A percentile compares a stretch with the other conserved stretches of the same genome.
Conservation (phyloP, 2,797 vertebrate species). For the Spheniscus humboldti region DNA sequence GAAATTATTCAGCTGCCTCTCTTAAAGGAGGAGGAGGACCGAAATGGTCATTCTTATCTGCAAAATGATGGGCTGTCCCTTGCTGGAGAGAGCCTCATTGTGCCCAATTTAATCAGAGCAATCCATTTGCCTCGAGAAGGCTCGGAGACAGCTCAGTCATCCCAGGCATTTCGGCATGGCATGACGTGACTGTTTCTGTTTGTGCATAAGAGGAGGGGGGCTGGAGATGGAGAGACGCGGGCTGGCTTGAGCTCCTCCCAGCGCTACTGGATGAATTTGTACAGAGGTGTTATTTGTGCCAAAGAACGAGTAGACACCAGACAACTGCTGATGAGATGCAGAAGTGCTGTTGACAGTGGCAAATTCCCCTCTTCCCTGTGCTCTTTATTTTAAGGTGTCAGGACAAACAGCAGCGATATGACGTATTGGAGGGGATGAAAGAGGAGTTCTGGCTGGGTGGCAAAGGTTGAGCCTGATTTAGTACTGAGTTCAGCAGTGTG, state of each 20-base stretch:
- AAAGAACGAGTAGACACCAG: neutral
- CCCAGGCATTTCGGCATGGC: fast-evolving
- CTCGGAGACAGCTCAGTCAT: neutral
- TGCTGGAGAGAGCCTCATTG: neutral
- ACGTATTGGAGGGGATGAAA: neutral
- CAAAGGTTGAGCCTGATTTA: neutral
- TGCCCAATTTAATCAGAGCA: neutral
- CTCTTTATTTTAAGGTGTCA: neutral
- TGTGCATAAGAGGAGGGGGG: neutral
- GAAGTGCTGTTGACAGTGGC: neutral
- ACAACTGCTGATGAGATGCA: neutral
- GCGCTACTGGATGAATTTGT: neutral
- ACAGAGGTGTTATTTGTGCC: neutral
- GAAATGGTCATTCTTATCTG: neutral
- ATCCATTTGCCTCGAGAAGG: neutral
- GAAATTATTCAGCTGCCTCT: neutral
- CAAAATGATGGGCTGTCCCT: neutral
- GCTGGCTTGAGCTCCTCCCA: neutral
- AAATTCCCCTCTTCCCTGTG: neutral
- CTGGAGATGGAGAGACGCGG: neutral
- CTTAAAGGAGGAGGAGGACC: neutral
- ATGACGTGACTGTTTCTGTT: neutral
- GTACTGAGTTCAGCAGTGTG: neutral
- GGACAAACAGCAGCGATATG: neutral
- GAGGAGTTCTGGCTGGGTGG: neutral